Evolutionary conservation across 2,888 invertebrate genomes (phyloP).

Genomic region (Odontothrips loti): DNA sequence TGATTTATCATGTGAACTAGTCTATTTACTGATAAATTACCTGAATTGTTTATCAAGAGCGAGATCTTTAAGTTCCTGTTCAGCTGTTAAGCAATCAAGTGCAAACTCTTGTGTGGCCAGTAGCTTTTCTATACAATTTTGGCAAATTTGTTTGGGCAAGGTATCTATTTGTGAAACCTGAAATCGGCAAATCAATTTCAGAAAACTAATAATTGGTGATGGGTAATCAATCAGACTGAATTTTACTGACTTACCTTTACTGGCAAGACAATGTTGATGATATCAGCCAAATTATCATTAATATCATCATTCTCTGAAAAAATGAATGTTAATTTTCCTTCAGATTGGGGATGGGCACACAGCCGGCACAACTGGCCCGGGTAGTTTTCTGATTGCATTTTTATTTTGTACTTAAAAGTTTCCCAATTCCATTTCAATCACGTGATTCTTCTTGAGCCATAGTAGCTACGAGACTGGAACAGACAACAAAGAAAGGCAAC

Average conservation of each 20-base stretch:
- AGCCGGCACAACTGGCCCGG: neutral
- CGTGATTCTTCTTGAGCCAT: no score
- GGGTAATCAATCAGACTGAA: no score
- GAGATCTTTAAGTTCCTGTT: neutral
- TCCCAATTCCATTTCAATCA: no score
- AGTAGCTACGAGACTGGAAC: no score
- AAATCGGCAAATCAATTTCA: neutral
- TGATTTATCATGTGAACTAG: neutral
- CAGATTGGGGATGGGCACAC: neutral
- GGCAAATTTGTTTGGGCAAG: neutral
- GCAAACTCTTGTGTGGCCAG: neutral
- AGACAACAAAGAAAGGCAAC: no score
- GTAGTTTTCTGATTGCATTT: neutral
- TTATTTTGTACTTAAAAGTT: no score
- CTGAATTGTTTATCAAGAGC: neutral
- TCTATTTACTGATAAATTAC: neutral
- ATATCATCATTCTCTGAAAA: neutral
- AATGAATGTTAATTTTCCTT: neutral
- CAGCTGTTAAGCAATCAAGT: neutral
- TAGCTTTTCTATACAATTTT: neutral
- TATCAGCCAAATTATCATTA: neutral
- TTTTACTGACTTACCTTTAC: neutral
- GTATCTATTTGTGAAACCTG: neutral
- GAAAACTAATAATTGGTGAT: no score
- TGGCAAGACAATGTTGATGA: neutral